These are phyloP conservation scores for Galbula dea DNA, from an alignment of 2,113 vertebrate species.

Conservation along the genomic window DNA sequence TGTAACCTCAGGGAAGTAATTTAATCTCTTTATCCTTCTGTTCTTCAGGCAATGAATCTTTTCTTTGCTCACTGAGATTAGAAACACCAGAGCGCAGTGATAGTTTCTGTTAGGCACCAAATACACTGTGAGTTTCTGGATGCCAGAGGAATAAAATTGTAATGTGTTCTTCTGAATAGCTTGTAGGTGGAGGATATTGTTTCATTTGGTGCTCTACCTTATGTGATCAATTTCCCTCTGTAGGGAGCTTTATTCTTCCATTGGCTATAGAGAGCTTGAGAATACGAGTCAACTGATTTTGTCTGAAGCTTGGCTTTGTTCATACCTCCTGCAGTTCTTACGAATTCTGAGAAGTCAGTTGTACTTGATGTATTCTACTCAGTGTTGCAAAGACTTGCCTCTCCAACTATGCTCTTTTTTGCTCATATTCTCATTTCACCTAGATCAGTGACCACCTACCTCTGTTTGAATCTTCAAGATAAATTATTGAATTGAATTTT, in stretches of 20 bases:
- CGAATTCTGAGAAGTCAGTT: neutral
- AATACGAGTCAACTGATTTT: neutral
- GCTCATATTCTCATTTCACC: neutral
- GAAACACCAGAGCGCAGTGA: neutral
- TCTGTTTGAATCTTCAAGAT: constrained; percentile 4
- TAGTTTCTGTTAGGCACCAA: neutral
- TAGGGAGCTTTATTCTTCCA: neutral
- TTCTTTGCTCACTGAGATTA: neutral
- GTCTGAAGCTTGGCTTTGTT: neutral
- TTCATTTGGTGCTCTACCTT: neutral
- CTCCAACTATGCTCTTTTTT: neutral
- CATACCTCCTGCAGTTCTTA: neutral
- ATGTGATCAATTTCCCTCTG: neutral
- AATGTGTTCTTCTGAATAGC: neutral
- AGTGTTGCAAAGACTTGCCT: neutral
- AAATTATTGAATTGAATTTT: neutral
- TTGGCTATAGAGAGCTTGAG: neutral
- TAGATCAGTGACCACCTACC: neutral
- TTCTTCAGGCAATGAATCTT: neutral
- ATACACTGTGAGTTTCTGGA: neutral
- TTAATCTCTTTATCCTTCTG: neutral
- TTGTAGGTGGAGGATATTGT: neutral
- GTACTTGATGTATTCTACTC: neutral
- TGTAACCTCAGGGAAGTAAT: neutral
- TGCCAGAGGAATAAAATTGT: neutral